These are phyloP conservation scores for Tor tambroides DNA, from an alignment of 2,113 vertebrate genomes.

Conservation along the genomic window DNA sequence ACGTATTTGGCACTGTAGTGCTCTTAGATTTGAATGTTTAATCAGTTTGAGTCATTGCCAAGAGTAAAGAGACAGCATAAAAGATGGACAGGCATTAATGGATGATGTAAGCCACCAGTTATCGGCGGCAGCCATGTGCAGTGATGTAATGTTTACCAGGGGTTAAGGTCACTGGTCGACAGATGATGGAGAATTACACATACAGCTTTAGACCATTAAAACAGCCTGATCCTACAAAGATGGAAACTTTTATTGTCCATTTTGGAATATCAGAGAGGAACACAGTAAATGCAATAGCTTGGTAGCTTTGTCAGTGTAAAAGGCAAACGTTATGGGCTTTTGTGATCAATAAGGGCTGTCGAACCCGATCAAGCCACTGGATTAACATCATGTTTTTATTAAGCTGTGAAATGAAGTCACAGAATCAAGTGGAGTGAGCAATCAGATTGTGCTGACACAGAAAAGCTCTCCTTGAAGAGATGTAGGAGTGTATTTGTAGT, in stretches of 20 bases:
- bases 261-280: background rate
- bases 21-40: slow-evolving; percentile 53
- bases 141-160: slow-evolving; percentile 35
- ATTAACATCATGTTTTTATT: slow-evolving; percentile 58
- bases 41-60: slow-evolving; percentile 39
- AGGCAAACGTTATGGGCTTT: slow-evolving; percentile 4
- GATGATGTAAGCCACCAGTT: slow-evolving; percentile 24
- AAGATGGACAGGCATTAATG: slow-evolving; percentile 37
- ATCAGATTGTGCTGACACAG: slow-evolving; percentile 52
- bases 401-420: slow-evolving; percentile 55
- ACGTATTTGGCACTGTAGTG: background rate
- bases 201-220: slow-evolving; percentile 18
- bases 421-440: slow-evolving; percentile 42
- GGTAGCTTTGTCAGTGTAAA: background rate
- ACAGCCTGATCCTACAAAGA: background rate
- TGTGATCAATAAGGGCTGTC: slow-evolving; percentile 48
- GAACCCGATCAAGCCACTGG: slow-evolving; percentile 47
- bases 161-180: background rate
- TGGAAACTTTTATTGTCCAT: background rate
- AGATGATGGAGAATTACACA: background rate
- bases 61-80: slow-evolving; percentile 25
- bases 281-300: background rate
- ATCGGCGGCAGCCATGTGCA: slow-evolving; percentile 24
- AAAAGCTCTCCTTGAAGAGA: slow-evolving; percentile 34
- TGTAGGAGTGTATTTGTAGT: slow-evolving; percentile 26